Conservation (phyloP, 2,113 vertebrate species). For the Climacteris rufus region DNA sequence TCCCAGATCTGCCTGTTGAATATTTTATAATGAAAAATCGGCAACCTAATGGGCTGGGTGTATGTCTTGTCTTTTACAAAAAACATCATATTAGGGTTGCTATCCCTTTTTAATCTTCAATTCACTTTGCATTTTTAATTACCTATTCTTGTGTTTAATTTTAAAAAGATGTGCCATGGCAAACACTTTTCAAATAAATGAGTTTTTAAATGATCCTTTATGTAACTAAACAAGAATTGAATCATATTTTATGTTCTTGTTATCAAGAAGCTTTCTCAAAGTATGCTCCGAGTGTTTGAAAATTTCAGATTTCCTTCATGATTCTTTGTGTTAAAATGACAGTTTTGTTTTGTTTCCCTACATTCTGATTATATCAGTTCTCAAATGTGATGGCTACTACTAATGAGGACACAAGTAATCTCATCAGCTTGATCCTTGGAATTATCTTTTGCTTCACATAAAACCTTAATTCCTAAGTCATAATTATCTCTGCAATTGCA, state of each 20-base stretch:
- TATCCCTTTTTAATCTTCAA: constrained; percentile 37
- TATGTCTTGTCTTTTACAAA: neutral
- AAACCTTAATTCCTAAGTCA: constrained; percentile 53
- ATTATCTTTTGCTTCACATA: constrained; percentile 32
- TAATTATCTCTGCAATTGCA: constrained; percentile 8
- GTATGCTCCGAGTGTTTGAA: neutral
- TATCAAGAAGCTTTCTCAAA: constrained; percentile 36
- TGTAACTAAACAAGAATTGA: constrained; percentile 60
- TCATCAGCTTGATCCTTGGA: neutral
- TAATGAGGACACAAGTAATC: neutral
- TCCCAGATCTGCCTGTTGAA: neutral
- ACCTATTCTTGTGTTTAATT: constrained; percentile 21
- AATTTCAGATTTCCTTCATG: neutral
- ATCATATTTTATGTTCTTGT: constrained; percentile 15
- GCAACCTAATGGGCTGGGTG: neutral
- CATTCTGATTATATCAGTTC: constrained; percentile 9
- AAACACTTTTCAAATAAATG: constrained; percentile 57
- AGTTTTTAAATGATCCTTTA: constrained; percentile 52
- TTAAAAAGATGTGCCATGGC: constrained; percentile 45
- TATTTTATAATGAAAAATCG: neutral
- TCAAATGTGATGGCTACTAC: neutral
- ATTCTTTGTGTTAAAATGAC: constrained; percentile 19
- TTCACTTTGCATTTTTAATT: constrained; percentile 65
- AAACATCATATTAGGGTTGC: neutral
- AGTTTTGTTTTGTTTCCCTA: neutral